phyloP scores from a whole-genome alignment of 2,113 vertebrate genomes.

The Microtus pennsylvanicus region DNA sequence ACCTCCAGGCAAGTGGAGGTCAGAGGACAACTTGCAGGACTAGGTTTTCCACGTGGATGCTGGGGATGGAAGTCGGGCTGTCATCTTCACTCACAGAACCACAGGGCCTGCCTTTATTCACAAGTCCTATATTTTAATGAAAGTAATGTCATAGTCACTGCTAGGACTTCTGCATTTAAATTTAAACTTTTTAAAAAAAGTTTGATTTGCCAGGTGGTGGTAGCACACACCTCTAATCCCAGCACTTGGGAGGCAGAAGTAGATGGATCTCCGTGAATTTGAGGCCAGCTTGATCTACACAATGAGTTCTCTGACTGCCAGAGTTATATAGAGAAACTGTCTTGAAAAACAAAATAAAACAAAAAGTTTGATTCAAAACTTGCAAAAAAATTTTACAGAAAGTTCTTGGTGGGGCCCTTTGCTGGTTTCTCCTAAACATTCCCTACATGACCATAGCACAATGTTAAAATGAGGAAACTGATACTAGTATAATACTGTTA shows the following conservation, averaged over 20 bases:
- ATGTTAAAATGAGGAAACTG: conserved; percentile 2
- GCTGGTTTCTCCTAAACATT: neutral
- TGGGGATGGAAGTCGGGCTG: neutral
- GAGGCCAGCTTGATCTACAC: too few relatives aligned
- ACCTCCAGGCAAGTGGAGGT: too few relatives aligned
- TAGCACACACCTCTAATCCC: too few relatives aligned
- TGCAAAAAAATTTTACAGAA: conserved; percentile 42
- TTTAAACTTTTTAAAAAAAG: neutral
- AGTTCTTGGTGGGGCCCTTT: neutral
- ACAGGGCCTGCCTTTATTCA: neutral
- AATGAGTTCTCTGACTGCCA: too few relatives aligned
- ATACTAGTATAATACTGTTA: neutral
- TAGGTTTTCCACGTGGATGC: neutral
- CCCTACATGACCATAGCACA: neutral
- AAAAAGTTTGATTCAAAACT: neutral
- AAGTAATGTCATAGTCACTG: conserved; percentile 1
- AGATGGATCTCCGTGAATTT: too few relatives aligned
- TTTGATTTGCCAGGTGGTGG: neutral
- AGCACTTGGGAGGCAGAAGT: too few relatives aligned
- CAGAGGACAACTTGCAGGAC: neutral
- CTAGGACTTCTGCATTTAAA: conserved; percentile 31
- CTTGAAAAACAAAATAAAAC: neutral
- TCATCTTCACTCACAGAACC: neutral
- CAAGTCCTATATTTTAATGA: conserved; percentile 50
- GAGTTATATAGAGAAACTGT: neutral